A percentile compares a stretch with the other conserved stretches of the same genome.
These are phyloP conservation scores for Pseudochirops cupreus DNA, from an alignment of 2,797 vertebrate species.

Conservation along the genomic window DNA sequence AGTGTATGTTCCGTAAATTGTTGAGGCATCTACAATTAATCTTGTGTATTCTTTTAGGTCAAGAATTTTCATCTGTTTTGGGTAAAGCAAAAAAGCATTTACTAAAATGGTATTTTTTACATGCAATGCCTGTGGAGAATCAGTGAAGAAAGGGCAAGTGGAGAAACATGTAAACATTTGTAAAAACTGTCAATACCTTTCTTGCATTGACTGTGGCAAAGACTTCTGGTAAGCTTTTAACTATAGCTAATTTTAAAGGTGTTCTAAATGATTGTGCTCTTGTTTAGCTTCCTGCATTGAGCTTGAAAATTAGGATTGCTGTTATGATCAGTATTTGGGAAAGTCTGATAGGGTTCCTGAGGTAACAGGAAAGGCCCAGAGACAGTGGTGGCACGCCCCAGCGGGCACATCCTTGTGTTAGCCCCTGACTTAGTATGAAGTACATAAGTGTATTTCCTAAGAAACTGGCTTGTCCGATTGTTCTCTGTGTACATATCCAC, in stretches of 20 bases:
- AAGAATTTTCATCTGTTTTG: background rate
- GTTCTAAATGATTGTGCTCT: background rate
- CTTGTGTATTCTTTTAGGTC: constrained; percentile 24
- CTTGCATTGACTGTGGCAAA: constrained; percentile 97
- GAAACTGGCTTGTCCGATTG: background rate
- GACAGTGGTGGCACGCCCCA: background rate
- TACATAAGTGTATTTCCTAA: background rate
- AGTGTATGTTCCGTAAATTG: background rate
- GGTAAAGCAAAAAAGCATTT: background rate
- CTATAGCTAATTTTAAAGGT: background rate
- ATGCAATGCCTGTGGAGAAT: constrained; percentile 94
- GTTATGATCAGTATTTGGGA: background rate
- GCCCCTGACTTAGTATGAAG: too few relatives aligned
- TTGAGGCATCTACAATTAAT: background rate
- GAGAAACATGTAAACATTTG: constrained; percentile 93
- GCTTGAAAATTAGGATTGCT: background rate
- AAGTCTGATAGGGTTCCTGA: background rate
- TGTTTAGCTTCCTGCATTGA: background rate
- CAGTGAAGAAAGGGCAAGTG: constrained; percentile 96
- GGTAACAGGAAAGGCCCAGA: background rate
- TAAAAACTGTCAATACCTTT: constrained; percentile 90
- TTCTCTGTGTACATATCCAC: background rate
- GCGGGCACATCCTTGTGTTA: background rate
- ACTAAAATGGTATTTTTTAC: constrained; percentile 96
- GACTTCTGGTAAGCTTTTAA: constrained; percentile 93